Evolutionary conservation across 2,113 vertebrate genomes (phyloP).

Genomic region (Choloepus hoffmanni): DNA sequence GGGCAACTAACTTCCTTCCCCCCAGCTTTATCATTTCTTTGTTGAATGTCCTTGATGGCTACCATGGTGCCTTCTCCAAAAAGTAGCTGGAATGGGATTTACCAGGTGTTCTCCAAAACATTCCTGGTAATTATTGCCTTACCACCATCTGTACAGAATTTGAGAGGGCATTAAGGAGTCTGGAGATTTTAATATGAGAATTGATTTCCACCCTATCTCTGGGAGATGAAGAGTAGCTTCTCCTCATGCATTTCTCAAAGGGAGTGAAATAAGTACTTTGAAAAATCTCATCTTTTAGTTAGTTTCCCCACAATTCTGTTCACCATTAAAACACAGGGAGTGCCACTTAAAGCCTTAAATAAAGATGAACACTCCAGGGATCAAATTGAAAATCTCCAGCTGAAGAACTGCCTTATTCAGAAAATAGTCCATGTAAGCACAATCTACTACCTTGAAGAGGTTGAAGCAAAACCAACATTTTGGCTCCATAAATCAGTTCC

Average conservation of each 20-base stretch:
- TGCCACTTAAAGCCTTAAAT: conserved; percentile 29
- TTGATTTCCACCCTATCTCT: not conserved
- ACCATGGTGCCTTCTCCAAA: not conserved
- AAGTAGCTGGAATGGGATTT: not conserved
- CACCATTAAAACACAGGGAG: not conserved
- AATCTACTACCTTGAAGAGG: conserved; percentile 21
- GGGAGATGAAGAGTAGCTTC: conserved; percentile 8
- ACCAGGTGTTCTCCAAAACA: not conserved
- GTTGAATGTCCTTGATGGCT: not conserved
- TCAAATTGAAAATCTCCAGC: conserved; percentile 42
- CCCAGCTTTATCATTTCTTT: not conserved
- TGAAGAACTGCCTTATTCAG: conserved; percentile 18
- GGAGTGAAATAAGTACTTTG: conserved; percentile 32
- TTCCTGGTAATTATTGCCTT: not conserved
- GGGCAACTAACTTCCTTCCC: not conserved
- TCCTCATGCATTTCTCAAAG: conserved; percentile 7
- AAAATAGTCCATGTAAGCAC: not conserved
- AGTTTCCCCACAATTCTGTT: conserved; percentile 13
- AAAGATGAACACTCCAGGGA: conserved; percentile 7
- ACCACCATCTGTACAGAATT: not conserved
- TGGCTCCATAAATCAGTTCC: conserved; percentile 30
- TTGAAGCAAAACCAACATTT: conserved; percentile 30
- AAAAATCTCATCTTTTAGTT: conserved; percentile 51
- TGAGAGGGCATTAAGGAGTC: not conserved
- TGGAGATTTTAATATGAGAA: not conserved